Conservation (phyloP, 2,888 invertebrate species). For the Morpho achilles region DNA sequence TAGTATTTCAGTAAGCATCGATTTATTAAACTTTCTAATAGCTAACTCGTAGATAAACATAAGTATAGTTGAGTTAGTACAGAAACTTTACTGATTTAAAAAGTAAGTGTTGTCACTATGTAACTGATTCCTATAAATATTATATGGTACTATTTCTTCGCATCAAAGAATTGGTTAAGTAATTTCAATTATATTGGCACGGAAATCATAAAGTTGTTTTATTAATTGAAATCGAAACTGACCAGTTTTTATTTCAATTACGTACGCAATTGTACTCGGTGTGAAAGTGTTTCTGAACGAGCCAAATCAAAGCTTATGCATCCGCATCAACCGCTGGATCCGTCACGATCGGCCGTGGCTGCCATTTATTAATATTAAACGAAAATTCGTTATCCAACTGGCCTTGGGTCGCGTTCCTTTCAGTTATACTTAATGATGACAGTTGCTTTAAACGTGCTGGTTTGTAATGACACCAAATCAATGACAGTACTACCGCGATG, state of each 20-base stretch:
- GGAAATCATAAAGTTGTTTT: no score
- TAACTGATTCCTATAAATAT: no score
- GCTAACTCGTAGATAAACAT: no score
- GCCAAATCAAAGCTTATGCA: conserved; percentile 46
- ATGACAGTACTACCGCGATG: conserved; percentile 48
- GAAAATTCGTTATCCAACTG: conserved; percentile 76
- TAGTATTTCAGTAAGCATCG: no score
- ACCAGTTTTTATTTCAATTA: conserved; percentile 9
- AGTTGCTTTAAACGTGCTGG: conserved; percentile 67
- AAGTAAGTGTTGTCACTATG: conserved; percentile 7
- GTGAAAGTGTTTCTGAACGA: conserved; percentile 57
- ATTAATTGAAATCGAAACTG: not conserved
- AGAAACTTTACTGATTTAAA: no score
- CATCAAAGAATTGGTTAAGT: no score
- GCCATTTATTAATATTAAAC: conserved; percentile 74
- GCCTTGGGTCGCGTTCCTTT: conserved; percentile 73
- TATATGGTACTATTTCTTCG: no score
- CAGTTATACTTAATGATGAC: conserved; percentile 75
- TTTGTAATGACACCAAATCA: conserved; percentile 57
- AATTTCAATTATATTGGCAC: no score
- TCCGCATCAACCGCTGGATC: conserved; percentile 59
- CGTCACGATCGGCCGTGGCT: conserved; percentile 67
- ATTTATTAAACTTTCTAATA: no score
- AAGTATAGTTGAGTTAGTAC: no score
- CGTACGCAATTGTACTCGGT: conserved; percentile 21